Evolutionary conservation across 2,888 invertebrate genomes (phyloP).

Genomic region (Flabesymbios commensalis): DNA sequence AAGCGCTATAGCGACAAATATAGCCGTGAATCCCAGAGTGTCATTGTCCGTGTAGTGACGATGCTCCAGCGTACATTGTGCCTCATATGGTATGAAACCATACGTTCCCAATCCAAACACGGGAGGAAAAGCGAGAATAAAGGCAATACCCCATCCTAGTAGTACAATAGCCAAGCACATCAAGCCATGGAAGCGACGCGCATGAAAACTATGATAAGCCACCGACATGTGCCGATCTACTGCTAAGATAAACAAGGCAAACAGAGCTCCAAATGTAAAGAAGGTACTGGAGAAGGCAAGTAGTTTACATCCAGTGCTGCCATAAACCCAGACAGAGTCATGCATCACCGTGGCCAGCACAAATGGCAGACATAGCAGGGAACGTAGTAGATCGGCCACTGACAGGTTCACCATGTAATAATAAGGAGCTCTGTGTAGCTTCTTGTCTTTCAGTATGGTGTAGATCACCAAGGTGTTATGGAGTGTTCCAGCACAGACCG

Average conservation of each 20-base stretch:
- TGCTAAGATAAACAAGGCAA: slow-evolving; percentile 45
- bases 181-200: slow-evolving; percentile 44
- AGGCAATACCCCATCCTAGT: slow-evolving; percentile 47
- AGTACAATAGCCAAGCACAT: slow-evolving; percentile 42
- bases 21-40: slow-evolving; percentile 48
- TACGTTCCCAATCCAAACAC: slow-evolving; percentile 51
- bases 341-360: slow-evolving; percentile 47
- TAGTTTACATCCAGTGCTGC: slow-evolving; percentile 46
- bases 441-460: slow-evolving; percentile 39
- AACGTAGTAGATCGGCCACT: slow-evolving; percentile 48
- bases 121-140: slow-evolving; percentile 51
- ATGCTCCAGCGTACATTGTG: slow-evolving; percentile 52
- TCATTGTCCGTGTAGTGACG: slow-evolving; percentile 49
- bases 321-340: slow-evolving; percentile 47
- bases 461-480: slow-evolving; percentile 41
- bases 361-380: slow-evolving; percentile 51
- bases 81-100: slow-evolving; percentile 45
- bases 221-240: slow-evolving; percentile 45
- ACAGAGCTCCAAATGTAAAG: slow-evolving; percentile 47
- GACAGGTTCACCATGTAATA: slow-evolving; percentile 51
- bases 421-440: slow-evolving; percentile 50
- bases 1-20: slow-evolving; percentile 42
- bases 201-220: slow-evolving; percentile 33
- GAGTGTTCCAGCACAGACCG: slow-evolving; percentile 39
- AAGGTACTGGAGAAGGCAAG: slow-evolving; percentile 53